Percentiles rank a stretch among this genome's conserved stretches.
These are phyloP conservation scores for Trichomalopsis sarcophagae DNA, from an alignment of 1,140 invertebrate species.

Conservation along the genomic window DNA sequence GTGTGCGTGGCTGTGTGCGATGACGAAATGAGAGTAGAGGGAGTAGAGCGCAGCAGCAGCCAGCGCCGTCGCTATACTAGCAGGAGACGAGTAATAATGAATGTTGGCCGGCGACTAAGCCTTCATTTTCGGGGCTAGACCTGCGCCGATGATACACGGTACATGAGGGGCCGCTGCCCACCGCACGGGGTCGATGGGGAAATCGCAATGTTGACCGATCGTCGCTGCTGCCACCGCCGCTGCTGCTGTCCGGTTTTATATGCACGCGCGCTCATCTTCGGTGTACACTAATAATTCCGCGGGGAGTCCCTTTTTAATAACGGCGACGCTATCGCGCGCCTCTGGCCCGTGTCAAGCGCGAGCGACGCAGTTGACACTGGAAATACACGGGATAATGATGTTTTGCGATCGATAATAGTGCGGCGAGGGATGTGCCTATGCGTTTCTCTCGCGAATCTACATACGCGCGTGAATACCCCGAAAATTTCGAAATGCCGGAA, in stretches of 20 bases:
- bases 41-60: background rate
- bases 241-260: conserved; percentile 34
- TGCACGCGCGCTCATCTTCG: conserved; percentile 39
- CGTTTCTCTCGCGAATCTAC: no score
- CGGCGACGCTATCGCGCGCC: background rate
- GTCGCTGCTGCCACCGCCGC: background rate
- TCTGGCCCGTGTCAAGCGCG: background rate
- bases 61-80: conserved; percentile 45
- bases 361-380: background rate
- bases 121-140: conserved; percentile 59
- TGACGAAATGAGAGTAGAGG: conserved; percentile 60
- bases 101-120: conserved; percentile 64
- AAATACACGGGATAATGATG: background rate
- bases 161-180: background rate
- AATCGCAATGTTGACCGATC: conserved; percentile 42
- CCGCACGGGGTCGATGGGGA: conserved; percentile 4
- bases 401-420: no score
- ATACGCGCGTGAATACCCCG: no score
- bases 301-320: conserved; percentile 36
- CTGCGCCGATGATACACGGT: conserved; percentile 28
- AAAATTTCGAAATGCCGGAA: background rate
- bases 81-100: conserved; percentile 65
- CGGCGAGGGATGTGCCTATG: no score
- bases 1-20: conserved; percentile 55
- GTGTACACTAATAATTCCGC: conserved; percentile 40